These are phyloP conservation scores for Albula glossodonta DNA, from an alignment of 2,113 vertebrate genomes.

Conservation along the genomic window DNA sequence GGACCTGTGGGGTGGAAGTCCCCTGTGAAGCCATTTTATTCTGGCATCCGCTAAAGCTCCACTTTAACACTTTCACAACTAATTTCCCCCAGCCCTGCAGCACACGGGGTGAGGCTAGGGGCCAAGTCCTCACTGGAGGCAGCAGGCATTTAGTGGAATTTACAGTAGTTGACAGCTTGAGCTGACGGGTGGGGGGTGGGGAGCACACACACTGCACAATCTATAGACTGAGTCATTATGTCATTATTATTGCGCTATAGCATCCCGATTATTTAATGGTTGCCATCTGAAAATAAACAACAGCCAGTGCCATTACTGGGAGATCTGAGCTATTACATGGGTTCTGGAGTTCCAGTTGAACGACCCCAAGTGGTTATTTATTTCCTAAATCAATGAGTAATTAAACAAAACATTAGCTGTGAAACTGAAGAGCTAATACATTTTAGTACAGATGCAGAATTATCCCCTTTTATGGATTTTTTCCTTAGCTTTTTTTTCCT, in stretches of 20 bases:
- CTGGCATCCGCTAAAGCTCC: background rate
- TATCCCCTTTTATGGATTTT: background rate
- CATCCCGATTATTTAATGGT: too few relatives aligned
- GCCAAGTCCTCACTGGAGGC: background rate
- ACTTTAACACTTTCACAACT: background rate
- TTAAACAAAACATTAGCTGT: constrained; percentile 40
- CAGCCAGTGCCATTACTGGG: constrained; percentile 34
- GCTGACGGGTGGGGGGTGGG: too few relatives aligned
- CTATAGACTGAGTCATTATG: background rate
- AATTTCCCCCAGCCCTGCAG: background rate
- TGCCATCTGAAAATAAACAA: background rate
- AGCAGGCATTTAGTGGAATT: background rate
- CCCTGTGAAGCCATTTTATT: background rate
- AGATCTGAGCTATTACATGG: constrained; percentile 25
- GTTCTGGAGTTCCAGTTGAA: background rate
- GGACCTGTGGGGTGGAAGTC: background rate
- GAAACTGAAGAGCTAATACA: background rate
- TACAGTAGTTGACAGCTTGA: background rate
- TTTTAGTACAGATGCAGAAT: constrained; percentile 2
- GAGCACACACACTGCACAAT: background rate
- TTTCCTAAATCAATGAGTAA: constrained; percentile 55
- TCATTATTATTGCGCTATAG: too few relatives aligned
- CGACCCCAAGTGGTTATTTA: background rate
- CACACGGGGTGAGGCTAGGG: background rate
- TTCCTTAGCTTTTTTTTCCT: background rate